Base-by-base conservation (phyloP, 2,113 vertebrate genomes). In the Ailuropoda melanoleuca region DNA sequence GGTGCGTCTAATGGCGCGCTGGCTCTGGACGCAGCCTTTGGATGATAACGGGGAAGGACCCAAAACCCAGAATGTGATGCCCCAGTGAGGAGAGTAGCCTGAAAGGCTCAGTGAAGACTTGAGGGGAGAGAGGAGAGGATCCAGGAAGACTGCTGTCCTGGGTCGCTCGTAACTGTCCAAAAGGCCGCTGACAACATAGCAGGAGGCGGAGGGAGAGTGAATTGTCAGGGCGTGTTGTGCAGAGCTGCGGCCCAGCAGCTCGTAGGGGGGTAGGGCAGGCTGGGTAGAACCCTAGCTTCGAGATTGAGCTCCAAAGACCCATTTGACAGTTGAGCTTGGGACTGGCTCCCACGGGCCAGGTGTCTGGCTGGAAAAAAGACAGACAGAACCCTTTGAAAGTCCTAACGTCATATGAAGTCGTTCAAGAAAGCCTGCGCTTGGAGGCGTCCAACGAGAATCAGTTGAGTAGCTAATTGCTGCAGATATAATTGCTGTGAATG, bases 401-500 rank as follows among this genome's bases (percentile, higher is more conserved):
- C 84, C 19, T 46, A 8, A 66, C 1, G 4, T 77, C 89, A n/a
- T 4, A 3, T 29, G n/a, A 66, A 37, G 84, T 60, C 34, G 48
- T 88, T 93, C 34, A 10, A 75, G 86, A 74, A 70, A 92, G 72
- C 37, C 48, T 5, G 0, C 19, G 68, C 90, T 80, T 23, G 21
- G 70, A 93, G 89, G 48, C 7, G 1, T 68, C 88, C 31, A 15
- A 2, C 29, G 8, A 66, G 92, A 86, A 43, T 77, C 10, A 0
- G 58, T 18, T 18, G 75, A 93, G 77, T 3, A 55, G 81, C 88
- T 62, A 56, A 74, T 91, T 46, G 1, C 31, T 7, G 58, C 84
- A 26, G 43, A 58, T 18, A 37, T 78, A 75, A 83, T 93, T 94
- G 93, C 72, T 2, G 2, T 29, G 62, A 55, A 60, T 48, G 98